phyloP scores from a whole-genome alignment of 2,797 vertebrate species.

The Euphonia xanthogaster region DNA sequence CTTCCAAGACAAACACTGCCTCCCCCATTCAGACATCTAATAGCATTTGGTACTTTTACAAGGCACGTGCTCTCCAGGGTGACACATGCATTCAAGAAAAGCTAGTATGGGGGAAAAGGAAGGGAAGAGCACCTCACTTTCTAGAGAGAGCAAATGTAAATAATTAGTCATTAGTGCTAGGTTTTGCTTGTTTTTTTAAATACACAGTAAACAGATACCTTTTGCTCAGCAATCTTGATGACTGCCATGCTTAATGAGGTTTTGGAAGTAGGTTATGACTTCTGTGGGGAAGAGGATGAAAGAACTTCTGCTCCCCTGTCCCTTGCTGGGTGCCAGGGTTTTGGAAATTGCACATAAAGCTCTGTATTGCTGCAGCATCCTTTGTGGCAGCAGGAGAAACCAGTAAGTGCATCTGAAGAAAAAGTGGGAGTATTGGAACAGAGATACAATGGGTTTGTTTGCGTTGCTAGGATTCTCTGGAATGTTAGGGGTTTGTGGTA shows the following conservation, averaged over 20 bases:
- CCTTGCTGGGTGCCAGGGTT: not conserved
- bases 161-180: not conserved
- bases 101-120: not conserved
- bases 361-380: not conserved
- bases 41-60: not conserved
- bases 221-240: not conserved
- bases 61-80: not conserved
- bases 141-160: not conserved
- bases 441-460: not conserved
- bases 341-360: not conserved
- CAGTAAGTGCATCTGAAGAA: not conserved
- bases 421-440: not conserved
- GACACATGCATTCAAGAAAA: not conserved
- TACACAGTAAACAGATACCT: not conserved
- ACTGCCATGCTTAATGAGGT: not conserved
- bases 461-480: not conserved
- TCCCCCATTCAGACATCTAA: not conserved
- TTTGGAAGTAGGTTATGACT: not conserved
- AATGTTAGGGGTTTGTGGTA: not conserved
- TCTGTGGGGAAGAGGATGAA: not conserved
- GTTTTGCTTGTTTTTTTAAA: not conserved
- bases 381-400: not conserved
- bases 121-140: not conserved
- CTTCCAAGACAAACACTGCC: not conserved
- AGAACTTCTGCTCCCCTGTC: not conserved